Base-by-base conservation (phyloP, 2,113 vertebrate species). In the Menura novaehollandiae region DNA sequence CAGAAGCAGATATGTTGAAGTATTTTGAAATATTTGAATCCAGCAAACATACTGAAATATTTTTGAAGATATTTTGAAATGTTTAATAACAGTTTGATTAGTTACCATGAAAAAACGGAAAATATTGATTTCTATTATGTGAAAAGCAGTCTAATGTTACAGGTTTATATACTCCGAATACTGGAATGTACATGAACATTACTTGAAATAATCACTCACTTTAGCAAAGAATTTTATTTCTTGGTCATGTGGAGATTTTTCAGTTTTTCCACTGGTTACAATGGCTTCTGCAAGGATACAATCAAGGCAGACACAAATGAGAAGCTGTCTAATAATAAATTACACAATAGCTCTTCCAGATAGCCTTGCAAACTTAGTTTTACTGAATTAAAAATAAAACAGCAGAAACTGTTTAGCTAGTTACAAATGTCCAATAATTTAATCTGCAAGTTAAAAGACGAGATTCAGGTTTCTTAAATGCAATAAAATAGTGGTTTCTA, bases 151-250 rank as follows among this genome's bases (percentile, higher is more conserved):
- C n/a, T 62, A 75, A 69, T 1, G 46, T 69, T 53, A 79, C 15
- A 73, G 60, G 66, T 85, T 27, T 62, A 24, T 21, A n/a, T 41
- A 26, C 55, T 69, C 30, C 51, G 13, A 33, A 71, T 17, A 73
- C 52, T 26, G 12, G 22, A 91, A 75, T 11, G 4, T 39, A 47
- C 37, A 51, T 13, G 6, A 28, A 47, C 9, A 26, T 75, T 67
- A 39, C 33, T 66, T 73, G 24, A 92, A 91, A 43, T 44, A 81
- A 66, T 74, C 43, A 91, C 98, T 98, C 96, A 99, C 99, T 98
- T 99, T 99, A 91, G 99, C 99, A 98, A 99, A 99, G 97, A 99
- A 99, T 97, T 99, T 99, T 97, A 99, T 99, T 97, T 99, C 99
- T 75, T 99, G 99, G 72, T 99, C 99, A 83, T 99, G 99, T 89